phyloP scores from a whole-genome alignment of 2,888 invertebrate genomes.

The Pemphredon lugubris region DNA sequence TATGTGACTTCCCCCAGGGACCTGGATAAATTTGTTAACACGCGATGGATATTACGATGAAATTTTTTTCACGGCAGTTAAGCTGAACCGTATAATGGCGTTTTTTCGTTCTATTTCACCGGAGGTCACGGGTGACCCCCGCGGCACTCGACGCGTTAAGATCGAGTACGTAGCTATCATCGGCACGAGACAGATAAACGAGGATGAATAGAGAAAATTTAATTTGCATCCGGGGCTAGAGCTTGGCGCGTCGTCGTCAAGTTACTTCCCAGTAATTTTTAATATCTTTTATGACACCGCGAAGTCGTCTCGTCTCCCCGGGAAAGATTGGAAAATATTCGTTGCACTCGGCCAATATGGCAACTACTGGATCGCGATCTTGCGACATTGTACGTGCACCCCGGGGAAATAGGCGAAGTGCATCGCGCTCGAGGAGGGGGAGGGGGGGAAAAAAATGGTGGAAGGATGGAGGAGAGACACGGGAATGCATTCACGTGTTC shows the following conservation, averaged over 20 bases:
- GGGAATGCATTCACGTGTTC: background rate
- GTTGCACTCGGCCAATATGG: constrained; percentile 32
- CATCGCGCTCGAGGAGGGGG: constrained; percentile 39
- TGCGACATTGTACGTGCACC: constrained; percentile 51
- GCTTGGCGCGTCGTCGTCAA: background rate
- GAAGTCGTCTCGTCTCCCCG: constrained; percentile 21
- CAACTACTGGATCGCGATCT: constrained; percentile 45
- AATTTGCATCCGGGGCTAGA: background rate
- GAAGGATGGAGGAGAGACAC: background rate
- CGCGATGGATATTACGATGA: too few species aligned
- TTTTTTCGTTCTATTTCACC: too few species aligned
- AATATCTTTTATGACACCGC: constrained; percentile 46
- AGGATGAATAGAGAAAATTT: background rate
- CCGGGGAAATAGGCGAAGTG: constrained; percentile 66
- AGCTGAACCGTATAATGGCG: too few species aligned
- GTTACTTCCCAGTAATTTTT: constrained; percentile 50
- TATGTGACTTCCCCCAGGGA: too few species aligned
- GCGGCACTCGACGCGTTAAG: too few species aligned
- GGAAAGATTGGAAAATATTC: constrained; percentile 50
- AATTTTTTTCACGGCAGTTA: too few species aligned
- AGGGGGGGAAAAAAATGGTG: background rate
- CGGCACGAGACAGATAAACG: too few species aligned
- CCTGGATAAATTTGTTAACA: too few species aligned
- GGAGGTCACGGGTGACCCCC: too few species aligned
- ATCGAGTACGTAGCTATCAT: too few species aligned